Base-by-base conservation (phyloP, 1,140 invertebrate genomes). In the Leptinotarsa texana region DNA sequence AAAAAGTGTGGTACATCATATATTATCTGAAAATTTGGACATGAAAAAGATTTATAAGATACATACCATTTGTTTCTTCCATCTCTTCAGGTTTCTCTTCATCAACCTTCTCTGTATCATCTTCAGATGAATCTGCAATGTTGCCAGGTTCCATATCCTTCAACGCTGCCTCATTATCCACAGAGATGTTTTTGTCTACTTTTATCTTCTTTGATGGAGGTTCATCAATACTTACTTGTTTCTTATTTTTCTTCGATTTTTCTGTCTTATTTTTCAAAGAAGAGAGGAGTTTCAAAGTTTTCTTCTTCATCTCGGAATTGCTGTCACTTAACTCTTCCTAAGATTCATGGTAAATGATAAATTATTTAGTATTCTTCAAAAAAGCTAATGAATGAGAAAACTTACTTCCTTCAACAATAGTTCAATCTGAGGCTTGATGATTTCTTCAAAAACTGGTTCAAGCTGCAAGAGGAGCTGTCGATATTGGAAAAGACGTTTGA, bases 401-500 rank as follows among this genome's bases (percentile, higher is more conserved):
- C 63, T 65, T 73, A 73, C 63, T 73, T 79, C 63, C 22, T 77
- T 71, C 49, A 81, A 69, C 66, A 84, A 70, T 63, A 80, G 86
- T 77, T 90, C 90, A 79, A 93, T 85, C 85, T 93, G 91, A 27
- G 88, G 87, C 79, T 90, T 88, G 27, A 93, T 88, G 69, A 89
- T 83, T 77, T 89, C 86, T 73, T 91, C 87, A 81, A 93, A 92
- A 62, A 91, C 85, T 47, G 90, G 87, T 78, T 92, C 89, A 68
- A 96, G 83, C 86, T 95, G 90, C 74, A 90, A 89, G 24, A 96
- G 84, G 72, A 96, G 87, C 84, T 94, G 88, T 76, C 93, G 89
- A 79, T 94, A 94, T 81, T 95, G 92, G 75, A 93, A 90, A 24
- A 98, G 86, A 75, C 93, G 87, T 85, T 95, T 94, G 21, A 95